phyloP scores from a whole-genome alignment of 2,113 vertebrate genomes.

The Strigops habroptila region DNA sequence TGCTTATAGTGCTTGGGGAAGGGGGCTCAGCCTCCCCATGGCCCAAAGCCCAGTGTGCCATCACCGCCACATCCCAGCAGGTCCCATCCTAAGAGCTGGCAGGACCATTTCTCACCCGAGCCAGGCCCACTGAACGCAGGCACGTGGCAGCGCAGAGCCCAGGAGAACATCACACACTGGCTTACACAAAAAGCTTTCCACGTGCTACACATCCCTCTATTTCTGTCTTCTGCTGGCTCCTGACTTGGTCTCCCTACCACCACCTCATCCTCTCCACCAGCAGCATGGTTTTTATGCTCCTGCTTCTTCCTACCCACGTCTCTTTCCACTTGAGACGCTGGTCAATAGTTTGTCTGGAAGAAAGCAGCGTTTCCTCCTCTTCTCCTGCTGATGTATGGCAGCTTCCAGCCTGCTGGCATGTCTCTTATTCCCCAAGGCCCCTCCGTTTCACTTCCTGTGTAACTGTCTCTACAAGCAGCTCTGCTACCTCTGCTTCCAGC shows the following conservation, averaged over 20 bases:
- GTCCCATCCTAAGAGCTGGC: rapidly evolving
- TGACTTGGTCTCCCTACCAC: neutral
- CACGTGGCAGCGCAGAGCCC: rapidly evolving
- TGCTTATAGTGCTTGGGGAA: rapidly evolving
- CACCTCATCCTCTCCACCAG: neutral
- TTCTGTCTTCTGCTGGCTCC: neutral
- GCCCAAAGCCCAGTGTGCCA: neutral
- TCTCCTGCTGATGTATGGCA: neutral
- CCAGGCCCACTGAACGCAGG: rapidly evolving
- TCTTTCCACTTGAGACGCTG: neutral
- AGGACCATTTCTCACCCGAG: neutral
- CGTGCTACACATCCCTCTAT: neutral
- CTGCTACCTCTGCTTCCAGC: neutral
- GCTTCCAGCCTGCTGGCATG: neutral
- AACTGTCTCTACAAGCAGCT: neutral
- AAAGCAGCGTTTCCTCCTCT: neutral
- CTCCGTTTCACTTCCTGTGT: slow-evolving; percentile 4
- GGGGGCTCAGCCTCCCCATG: neutral
- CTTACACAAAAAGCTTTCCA: neutral
- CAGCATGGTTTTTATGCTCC: rapidly evolving
- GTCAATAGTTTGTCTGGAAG: neutral
- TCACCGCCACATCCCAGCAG: neutral
- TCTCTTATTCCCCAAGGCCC: neutral
- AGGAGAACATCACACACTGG: rapidly evolving
- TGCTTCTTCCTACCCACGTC: neutral